phyloP scores from a whole-genome alignment of 2,113 vertebrate species.

The Pipa parva region DNA sequence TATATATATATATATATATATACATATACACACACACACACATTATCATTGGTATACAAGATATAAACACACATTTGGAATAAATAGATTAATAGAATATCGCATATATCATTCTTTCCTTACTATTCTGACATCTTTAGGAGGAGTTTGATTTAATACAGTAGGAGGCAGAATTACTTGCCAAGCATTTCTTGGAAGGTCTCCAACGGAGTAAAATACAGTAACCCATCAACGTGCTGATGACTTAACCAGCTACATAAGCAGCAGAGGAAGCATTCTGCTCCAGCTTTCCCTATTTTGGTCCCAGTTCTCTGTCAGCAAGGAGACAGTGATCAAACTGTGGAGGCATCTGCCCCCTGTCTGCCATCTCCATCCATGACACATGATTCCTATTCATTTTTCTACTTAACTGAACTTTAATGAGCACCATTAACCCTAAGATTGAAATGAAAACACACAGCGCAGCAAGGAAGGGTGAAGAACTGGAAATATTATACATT shows the following conservation, averaged over 20 bases:
- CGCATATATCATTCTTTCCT: not conserved
- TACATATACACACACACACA: too few relatives aligned
- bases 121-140: constrained; percentile 18
- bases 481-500: not conserved
- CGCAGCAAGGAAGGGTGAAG: not conserved
- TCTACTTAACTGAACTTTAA: constrained; percentile 31
- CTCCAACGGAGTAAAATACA: constrained; percentile 31
- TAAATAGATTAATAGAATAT: too few relatives aligned
- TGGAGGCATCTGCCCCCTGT: constrained; percentile 16
- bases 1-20: too few relatives aligned
- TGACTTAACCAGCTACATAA: constrained; percentile 39
- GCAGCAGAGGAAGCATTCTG: constrained; percentile 31
- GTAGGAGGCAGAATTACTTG: constrained; percentile 28
- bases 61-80: too few relatives aligned
- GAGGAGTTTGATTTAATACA: constrained; percentile 30
- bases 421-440: constrained; percentile 21
- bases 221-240: constrained; percentile 30
- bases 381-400: constrained; percentile 45
- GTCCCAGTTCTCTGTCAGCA: constrained; percentile 12
- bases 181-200: constrained; percentile 19
- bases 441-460: not conserved
- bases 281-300: constrained; percentile 16
- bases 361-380: not conserved
- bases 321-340: not conserved
- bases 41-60: too few relatives aligned